Evolutionary conservation across 35 echinoderm and acorn worm genomes (phyloP).

Genomic region (Holothuria glaberrima): DNA sequence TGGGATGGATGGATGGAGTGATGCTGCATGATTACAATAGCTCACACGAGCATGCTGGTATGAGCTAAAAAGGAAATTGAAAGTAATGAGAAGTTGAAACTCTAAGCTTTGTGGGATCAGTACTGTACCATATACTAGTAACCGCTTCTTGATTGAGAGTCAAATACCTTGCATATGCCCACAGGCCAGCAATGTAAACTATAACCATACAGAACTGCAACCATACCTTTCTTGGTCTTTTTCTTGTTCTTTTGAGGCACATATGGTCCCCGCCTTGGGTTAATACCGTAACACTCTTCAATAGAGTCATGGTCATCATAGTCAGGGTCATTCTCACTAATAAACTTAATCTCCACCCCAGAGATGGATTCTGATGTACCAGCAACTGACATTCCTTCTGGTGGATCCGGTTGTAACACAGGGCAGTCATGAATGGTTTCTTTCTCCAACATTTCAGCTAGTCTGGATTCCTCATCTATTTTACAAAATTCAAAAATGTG

Average conservation of each 20-base stretch:
- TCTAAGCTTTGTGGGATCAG: no score
- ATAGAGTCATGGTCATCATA: conserved; percentile 47
- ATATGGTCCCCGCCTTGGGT: conserved; percentile 12
- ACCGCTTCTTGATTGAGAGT: no score
- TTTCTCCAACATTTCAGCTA: conserved; percentile 2
- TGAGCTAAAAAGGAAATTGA: no score
- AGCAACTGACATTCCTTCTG: background rate
- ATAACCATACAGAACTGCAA: background rate
- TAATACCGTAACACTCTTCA: conserved; percentile 50
- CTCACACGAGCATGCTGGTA: no score
- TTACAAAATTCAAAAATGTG: no score
- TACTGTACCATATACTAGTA: no score
- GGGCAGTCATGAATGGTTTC: conserved; percentile 19
- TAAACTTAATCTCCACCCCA: conserved; percentile 15
- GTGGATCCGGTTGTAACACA: background rate
- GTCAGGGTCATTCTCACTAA: conserved; percentile 19
- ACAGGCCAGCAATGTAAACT: background rate
- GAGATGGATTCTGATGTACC: background rate
- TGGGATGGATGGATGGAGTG: no score
- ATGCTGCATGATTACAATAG: no score
- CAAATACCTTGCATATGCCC: no score
- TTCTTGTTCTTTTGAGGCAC: conserved; percentile 43
- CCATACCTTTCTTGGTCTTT: background rate
- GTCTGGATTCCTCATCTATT: background rate
- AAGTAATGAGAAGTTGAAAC: no score